Percentiles rank a stretch among this genome's conserved stretches.
phyloP scores from a whole-genome alignment of 2,113 vertebrate species.

The Thryonomys swinderianus region DNA sequence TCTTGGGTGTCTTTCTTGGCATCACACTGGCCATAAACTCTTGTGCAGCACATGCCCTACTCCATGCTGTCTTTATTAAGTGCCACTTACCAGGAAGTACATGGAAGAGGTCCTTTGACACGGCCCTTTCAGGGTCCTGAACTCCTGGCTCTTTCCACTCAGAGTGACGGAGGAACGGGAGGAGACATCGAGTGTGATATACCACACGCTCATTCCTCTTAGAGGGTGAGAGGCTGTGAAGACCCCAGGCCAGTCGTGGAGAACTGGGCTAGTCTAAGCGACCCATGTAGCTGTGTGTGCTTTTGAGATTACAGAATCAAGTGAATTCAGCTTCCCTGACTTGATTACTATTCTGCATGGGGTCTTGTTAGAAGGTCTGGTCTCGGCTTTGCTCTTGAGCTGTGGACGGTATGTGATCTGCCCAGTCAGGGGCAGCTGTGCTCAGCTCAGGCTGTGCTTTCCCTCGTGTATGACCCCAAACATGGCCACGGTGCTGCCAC shows the following conservation, averaged over 20 bases:
- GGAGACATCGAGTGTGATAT: neutral
- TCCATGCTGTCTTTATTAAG: rapidly evolving
- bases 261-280: rapidly evolving
- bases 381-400: neutral
- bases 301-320: neutral
- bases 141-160: neutral
- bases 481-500: rapidly evolving
- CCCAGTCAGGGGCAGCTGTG: rapidly evolving
- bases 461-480: rapidly evolving
- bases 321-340: neutral
- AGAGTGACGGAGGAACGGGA: neutral
- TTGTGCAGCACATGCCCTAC: rapidly evolving
- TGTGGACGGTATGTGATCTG: rapidly evolving
- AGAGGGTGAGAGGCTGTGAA: rapidly evolving
- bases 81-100: too few relatives aligned
- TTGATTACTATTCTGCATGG: rapidly evolving
- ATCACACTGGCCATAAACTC: rapidly evolving
- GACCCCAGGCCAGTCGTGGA: neutral
- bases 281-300: rapidly evolving
- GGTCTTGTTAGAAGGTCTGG: neutral
- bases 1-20: neutral
- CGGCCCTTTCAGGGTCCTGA: too few relatives aligned
- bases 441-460: rapidly evolving
- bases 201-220: rapidly evolving
- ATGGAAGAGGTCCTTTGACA: too few relatives aligned